Base-by-base conservation (phyloP, 2,888 invertebrate genomes). In the Oscheius sp. region DNA sequence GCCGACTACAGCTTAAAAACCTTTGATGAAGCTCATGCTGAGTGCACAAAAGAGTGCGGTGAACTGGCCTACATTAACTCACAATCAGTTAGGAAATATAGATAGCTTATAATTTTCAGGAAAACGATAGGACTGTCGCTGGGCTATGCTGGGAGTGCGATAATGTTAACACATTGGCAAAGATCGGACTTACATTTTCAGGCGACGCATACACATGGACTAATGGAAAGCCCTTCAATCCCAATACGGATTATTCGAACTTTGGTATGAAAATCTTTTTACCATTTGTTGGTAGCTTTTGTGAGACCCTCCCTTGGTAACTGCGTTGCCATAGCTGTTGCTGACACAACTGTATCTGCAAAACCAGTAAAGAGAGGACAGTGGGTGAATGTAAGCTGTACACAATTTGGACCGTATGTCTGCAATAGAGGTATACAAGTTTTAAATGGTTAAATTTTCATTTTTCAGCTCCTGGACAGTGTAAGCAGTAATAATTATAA, bases 141-240 rank as follows among this genome's bases (percentile, higher is more conserved):
- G 59, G 47, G n/a, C 24, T 62, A 28, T 62, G 62, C 62, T 47
- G 49, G 62, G 62, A 62, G 22, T 62, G 62, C 62, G 62, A 62
- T 22, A 62, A 62, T 30, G 22, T 22, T 3, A 47, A 30, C 22
- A 20, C 47, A 9, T 22, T 62, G 33, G 49, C 62, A 17, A 62
- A 49, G 33, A 62, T 62, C 20, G 62, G 62, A 28, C 62, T 62
- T 12, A 47, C 22, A 32, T 24, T 47, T 22, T 28, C 28, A n/a
- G 47, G 28, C 6, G 49, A 62, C 24, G 33, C 24, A 2, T 62
- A 62, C 33, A 45, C 62, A 26, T 62, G 62, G 62, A 62, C 62
- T 2, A 62, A 62, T 47, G 62, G 62, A 62, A 30, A 62, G 47
- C 20, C 62, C 32, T 62, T 62, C 62, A 62, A 62, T 32, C 62